Conservation (phyloP, 1,140 invertebrate genomes). For the Bombus soroeensis region DNA sequence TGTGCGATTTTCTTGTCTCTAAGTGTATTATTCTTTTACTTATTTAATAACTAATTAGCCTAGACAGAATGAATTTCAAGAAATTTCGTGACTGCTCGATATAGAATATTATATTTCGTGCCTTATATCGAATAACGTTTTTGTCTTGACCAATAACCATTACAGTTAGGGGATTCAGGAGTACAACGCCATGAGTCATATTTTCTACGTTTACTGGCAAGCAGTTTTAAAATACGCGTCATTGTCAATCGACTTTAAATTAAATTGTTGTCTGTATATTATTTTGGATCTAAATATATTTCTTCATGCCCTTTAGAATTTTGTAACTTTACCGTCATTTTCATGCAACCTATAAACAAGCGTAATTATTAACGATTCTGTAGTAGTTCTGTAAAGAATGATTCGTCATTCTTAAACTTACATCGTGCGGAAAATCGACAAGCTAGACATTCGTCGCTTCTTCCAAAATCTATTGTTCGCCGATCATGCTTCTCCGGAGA, state of each 20-base stretch:
- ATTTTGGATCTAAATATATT: neutral
- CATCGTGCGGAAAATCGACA: slow-evolving; percentile 30
- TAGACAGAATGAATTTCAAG: neutral
- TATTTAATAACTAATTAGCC: too few relatives aligned
- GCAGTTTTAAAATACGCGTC: too few relatives aligned
- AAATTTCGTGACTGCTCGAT: neutral
- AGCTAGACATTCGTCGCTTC: neutral
- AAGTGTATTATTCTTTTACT: neutral
- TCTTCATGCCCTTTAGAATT: slow-evolving; percentile 50
- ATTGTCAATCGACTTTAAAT: neutral
- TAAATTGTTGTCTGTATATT: neutral
- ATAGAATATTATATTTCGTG: neutral
- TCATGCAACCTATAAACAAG: slow-evolving; percentile 30
- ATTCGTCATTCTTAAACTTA: slow-evolving; percentile 3
- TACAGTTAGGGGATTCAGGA: too few relatives aligned
- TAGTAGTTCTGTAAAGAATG: slow-evolving; percentile 69
- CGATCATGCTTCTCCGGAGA: slow-evolving; percentile 58
- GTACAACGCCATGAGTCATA: too few relatives aligned
- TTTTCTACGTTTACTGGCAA: too few relatives aligned
- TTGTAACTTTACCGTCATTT: neutral
- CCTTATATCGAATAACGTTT: too few relatives aligned
- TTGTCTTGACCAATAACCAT: too few relatives aligned
- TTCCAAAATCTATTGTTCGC: slow-evolving; percentile 42
- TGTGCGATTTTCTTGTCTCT: neutral
- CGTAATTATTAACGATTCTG: slow-evolving; percentile 70